Conservation (phyloP, 2,888 invertebrate species). For the Melanophora roralis region DNA sequence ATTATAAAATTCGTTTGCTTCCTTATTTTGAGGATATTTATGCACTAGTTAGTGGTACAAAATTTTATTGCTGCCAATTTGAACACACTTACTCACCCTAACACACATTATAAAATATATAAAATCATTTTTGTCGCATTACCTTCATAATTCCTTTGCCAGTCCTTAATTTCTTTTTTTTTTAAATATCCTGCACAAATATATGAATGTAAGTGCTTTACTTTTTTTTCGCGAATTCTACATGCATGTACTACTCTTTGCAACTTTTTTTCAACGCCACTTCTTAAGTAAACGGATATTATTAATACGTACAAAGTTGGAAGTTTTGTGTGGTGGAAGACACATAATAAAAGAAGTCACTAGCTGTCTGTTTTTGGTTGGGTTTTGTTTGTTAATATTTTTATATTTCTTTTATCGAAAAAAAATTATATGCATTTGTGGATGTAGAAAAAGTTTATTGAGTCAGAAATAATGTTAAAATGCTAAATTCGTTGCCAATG, state of each 20-base stretch:
- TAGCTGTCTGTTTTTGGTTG: constrained; percentile 47
- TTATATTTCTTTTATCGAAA: not conserved
- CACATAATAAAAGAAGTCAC: constrained; percentile 22
- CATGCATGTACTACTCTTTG: constrained; percentile 58
- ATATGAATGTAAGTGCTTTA: constrained; percentile 8
- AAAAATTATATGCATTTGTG: not conserved
- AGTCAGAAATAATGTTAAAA: constrained; percentile 53
- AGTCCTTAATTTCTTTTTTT: constrained; percentile 74
- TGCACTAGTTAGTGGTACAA: constrained; percentile 73
- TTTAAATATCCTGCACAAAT: constrained; percentile 62
- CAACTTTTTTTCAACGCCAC: constrained; percentile 16
- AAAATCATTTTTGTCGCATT: constrained; percentile 73
- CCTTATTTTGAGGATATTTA: constrained; percentile 68
- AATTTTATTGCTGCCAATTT: constrained; percentile 35
- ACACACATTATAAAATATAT: constrained; percentile 62
- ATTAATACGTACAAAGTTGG: constrained; percentile 73
- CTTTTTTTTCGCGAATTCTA: constrained; percentile 23
- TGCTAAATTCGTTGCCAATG: constrained; percentile 31
- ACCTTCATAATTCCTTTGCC: constrained; percentile 68
- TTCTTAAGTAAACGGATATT: constrained; percentile 70
- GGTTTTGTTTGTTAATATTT: constrained; percentile 16
- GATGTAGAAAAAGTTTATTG: constrained; percentile 54
- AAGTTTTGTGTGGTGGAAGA: constrained; percentile 39
- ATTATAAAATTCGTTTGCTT: constrained; percentile 37
- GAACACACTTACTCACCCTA: not conserved